Evolutionary conservation across 2,113 vertebrate species (phyloP), one percentile per base, ranked within the genome.

Genomic region (Muntiacus reevesi): DNA sequence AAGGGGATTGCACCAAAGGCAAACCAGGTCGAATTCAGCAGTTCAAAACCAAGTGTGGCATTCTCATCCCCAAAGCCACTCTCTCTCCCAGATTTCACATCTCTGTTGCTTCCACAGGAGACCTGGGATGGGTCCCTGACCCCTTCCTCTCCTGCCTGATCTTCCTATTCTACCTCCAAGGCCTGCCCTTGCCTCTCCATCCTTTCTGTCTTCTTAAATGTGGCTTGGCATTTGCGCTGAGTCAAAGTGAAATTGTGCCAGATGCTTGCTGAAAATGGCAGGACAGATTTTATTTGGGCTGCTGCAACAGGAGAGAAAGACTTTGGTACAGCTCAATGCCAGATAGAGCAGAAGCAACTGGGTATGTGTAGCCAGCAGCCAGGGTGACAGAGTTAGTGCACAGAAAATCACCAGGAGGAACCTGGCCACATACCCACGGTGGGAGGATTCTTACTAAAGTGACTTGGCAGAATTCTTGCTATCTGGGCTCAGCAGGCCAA

Each of bases 81-180:
- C 13, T 30, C 33, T 21, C 17, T 57, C 45, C 15, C 0, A 54
- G 71, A 27, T 30, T 40, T 52, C 74, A 59, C 17, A 3, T 17
- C 9, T 25, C 45, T 50, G 87, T 11, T 13, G 30, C 91, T 92
- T 59, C 19, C 16, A 7, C 47, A 17, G 13, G 60, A 36, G 92
- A 67, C 57, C 62, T 3, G 0, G 0, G 0, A 1, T 6, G 47
- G 57, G 16, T 30, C n/a, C 45, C 15, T 12, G 1, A 40, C n/a
- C 7, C 33, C 52, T 13, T 55, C 30, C 21, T 47, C 33, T 78
- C 79, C 82, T 43, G 21, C 33, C n/a, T 0, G 1, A 1, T 25
- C 78, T 71, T 84, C 27, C 40, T 16, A 6, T 33, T 90, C 71
- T 60, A 2, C 74, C 55, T 71, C n/a, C 23, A 85, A 81, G 84